Evolutionary conservation across 2,797 vertebrate genomes (phyloP), one percentile per base, ranked within the genome.

Genomic region (Phataginus tricuspis): DNA sequence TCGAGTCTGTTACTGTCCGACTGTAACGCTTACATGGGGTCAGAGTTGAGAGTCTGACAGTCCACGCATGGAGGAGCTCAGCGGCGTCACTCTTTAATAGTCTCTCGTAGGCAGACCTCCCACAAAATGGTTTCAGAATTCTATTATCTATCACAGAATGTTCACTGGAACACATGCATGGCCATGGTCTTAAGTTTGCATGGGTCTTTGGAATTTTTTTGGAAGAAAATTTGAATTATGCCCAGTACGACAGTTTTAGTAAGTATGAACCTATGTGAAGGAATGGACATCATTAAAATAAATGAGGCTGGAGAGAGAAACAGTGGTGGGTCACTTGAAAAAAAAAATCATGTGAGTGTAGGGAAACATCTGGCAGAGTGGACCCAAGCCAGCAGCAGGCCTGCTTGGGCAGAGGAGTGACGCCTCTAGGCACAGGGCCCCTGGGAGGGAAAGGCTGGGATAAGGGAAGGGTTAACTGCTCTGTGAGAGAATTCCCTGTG

Each of bases 61-160:
- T 45, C 45, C 45, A 45, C 21, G 0, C 63, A 7, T 61, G n/a
- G 69, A 78, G 5, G n/a, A 49, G 10, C 27, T 37, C 49, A 84
- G 31, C 7, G 42, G 0, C 16, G 37, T 15, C 14, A 25, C 7
- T 12, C 0, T 8, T 19, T 23, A 42, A 3, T 25, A 7, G 14
- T 34, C 8, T 78, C 16, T 87, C 8, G 2, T 55, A 42, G 45
- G 63, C 10, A 19, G 49, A 45, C 27, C 34, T 69, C 34, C 7
- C 31, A 51, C 14, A 53, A 25, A 87, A 45, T 55, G 31, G 16
- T 25, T 63, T 64, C 61, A 78, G 37, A 83, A 63, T 91, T 84
- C 3, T 91, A 57, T 88, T 64, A 71, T 21, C 27, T 34, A 37
- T 34, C 74, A 75, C 4, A 90, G 21, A 64, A 51, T 66, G 21